Evolutionary conservation across 1,140 invertebrate species (phyloP).

Genomic region (Drosophila murphyi): DNA sequence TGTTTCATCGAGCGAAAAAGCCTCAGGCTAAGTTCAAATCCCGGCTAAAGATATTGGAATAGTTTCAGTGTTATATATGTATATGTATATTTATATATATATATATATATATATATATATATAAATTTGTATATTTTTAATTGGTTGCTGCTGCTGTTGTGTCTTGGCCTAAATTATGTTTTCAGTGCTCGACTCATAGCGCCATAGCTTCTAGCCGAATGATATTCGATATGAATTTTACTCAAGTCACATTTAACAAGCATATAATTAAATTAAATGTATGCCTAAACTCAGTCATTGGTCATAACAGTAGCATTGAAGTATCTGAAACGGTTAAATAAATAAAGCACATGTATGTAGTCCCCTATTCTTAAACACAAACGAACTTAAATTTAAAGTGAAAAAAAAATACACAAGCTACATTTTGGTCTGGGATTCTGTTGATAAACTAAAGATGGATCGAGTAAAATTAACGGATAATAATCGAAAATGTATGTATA

Average conservation of each 20-base stretch:
- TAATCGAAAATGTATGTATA: not conserved
- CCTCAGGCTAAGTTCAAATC: not conserved
- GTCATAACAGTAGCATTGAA: slow-evolving; percentile 17
- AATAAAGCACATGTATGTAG: slow-evolving; percentile 26
- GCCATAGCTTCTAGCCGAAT: slow-evolving; percentile 23
- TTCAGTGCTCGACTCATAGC: slow-evolving; percentile 29
- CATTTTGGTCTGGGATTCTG: too few relatives aligned
- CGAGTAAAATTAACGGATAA: too few relatives aligned
- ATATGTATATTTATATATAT: slow-evolving; percentile 2
- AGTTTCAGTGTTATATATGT: slow-evolving; percentile 39
- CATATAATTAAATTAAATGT: slow-evolving; percentile 6
- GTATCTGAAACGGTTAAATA: slow-evolving; percentile 20
- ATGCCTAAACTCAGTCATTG: slow-evolving; percentile 4
- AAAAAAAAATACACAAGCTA: not conserved
- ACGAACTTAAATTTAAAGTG: not conserved
- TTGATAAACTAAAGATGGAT: too few relatives aligned
- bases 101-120: slow-evolving; percentile 5
- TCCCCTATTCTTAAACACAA: slow-evolving; percentile 4
- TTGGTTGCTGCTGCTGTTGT: slow-evolving; percentile 33
- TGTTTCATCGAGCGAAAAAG: not conserved
- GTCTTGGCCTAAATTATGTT: slow-evolving; percentile 15
- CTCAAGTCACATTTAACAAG: not conserved
- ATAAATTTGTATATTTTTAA: slow-evolving; percentile 56
- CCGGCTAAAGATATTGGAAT: slow-evolving; percentile 5
- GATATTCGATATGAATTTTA: slow-evolving; percentile 50